Percentiles rank a stretch among this genome's conserved stretches.
These are phyloP conservation scores for Lepidurus arcticus DNA, from an alignment of 1,140 invertebrate species.

Conservation along the genomic window DNA sequence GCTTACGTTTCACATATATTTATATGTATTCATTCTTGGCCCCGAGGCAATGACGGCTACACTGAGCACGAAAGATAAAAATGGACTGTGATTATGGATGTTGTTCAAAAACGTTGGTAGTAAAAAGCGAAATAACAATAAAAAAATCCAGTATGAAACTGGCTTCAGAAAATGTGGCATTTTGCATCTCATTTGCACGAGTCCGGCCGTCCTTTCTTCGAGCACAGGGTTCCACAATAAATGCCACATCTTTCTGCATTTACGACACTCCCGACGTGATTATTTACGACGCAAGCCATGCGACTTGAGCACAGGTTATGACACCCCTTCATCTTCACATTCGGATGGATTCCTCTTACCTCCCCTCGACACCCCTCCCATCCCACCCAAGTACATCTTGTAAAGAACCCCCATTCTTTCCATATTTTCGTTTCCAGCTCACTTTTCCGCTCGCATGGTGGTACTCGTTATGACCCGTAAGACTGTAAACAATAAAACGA, in stretches of 20 bases:
- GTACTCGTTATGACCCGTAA: too few relatives aligned
- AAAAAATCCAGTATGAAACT: not conserved
- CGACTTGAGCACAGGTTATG: slow-evolving; percentile 13
- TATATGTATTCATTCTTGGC: not conserved
- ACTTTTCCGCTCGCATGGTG: too few relatives aligned
- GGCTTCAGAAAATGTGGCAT: slow-evolving; percentile 19
- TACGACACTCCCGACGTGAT: slow-evolving; percentile 5
- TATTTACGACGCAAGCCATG: slow-evolving; percentile 14
- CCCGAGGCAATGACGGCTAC: not conserved
- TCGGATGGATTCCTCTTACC: not conserved
- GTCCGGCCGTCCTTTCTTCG: not conserved
- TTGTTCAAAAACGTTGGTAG: not conserved
- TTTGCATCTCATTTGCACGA: slow-evolving; percentile 10
- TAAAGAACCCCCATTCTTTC: not conserved
- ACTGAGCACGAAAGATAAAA: not conserved
- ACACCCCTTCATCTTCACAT: not conserved
- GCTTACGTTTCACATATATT: not conserved
- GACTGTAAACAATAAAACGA: too few relatives aligned
- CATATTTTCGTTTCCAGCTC: too few relatives aligned
- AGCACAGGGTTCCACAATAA: not conserved
- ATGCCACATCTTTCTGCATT: slow-evolving; percentile 21
- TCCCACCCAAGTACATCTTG: not conserved
- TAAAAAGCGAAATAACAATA: too few relatives aligned
- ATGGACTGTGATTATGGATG: slow-evolving; percentile 11
- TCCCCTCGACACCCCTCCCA: not conserved